Percentiles rank a stretch among this genome's conserved stretches.
Evolutionary conservation across 2,888 invertebrate species (phyloP).

Genomic region (Melieria omissa): DNA sequence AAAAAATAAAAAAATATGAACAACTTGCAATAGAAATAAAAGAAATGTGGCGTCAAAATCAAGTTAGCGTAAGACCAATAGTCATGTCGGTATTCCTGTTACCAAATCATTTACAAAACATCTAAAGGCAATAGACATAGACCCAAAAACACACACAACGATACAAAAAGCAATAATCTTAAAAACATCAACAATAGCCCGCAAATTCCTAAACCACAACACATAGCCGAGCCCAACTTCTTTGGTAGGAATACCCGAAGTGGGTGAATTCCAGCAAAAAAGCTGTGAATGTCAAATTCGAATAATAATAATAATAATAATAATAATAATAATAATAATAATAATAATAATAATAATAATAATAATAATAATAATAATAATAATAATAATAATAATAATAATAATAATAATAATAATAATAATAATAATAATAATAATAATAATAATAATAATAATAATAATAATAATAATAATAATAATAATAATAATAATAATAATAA

Average conservation of each 20-base stretch:
- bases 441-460: conserved; percentile 4
- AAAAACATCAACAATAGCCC: too few species aligned
- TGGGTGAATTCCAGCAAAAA: too few species aligned
- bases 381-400: conserved; percentile 4
- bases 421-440: conserved; percentile 4
- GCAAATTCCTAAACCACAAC: too few species aligned
- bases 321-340: conserved; percentile 4
- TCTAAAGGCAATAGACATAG: too few species aligned
- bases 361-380: conserved; percentile 4
- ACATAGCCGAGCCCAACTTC: too few species aligned
- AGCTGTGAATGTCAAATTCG: too few species aligned
- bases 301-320: conserved; percentile 4
- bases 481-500: conserved; percentile 4
- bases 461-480: conserved; percentile 4
- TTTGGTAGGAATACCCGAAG: too few species aligned
- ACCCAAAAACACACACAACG: too few species aligned
- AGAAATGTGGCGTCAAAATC: neutral
- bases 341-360: conserved; percentile 4
- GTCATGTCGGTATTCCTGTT: too few species aligned
- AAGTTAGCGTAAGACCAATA: too few species aligned
- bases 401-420: conserved; percentile 4
- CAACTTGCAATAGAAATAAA: neutral
- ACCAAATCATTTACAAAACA: too few species aligned
- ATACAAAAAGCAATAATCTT: too few species aligned
- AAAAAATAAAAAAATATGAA: neutral